Evolutionary conservation across 2,113 vertebrate genomes (phyloP).

Genomic region (Strix aluco): DNA sequence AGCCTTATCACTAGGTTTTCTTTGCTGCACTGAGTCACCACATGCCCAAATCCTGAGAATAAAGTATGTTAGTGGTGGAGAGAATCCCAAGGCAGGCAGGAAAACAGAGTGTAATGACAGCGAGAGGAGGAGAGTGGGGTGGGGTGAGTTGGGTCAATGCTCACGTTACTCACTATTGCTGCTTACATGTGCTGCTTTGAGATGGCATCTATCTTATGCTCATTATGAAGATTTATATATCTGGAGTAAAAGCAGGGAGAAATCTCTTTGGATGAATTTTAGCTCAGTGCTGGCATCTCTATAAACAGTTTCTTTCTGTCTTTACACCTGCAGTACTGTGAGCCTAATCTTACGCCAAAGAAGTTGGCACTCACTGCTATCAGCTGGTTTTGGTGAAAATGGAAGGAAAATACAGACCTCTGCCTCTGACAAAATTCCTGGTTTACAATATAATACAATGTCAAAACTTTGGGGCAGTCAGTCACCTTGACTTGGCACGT

Average conservation of each 20-base stretch:
- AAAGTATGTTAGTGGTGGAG: constrained; percentile 17
- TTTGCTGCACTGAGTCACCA: constrained; percentile 27
- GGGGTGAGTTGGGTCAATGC: not conserved
- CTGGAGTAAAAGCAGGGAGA: not conserved
- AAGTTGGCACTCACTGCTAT: not conserved
- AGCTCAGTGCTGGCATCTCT: not conserved
- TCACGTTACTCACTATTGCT: not conserved
- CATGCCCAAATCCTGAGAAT: constrained; percentile 23
- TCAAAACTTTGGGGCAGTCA: not conserved
- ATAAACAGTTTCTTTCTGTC: not conserved
- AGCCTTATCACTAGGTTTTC: constrained; percentile 32
- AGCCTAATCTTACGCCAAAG: not conserved
- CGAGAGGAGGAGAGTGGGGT: not conserved
- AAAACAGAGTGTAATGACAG: not conserved
- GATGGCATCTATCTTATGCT: not conserved
- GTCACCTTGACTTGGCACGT: not conserved
- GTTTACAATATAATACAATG: not conserved
- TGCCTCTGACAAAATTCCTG: not conserved
- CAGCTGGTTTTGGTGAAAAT: not conserved
- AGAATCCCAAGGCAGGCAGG: constrained; percentile 8
- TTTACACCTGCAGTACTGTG: not conserved
- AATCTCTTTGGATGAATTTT: not conserved
- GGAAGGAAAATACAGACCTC: not conserved
- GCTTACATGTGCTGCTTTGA: not conserved
- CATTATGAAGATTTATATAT: not conserved